Evolutionary conservation across 1,140 invertebrate species (phyloP), one percentile per base, ranked within the genome.

Genomic region (Eumeta japonica): DNA sequence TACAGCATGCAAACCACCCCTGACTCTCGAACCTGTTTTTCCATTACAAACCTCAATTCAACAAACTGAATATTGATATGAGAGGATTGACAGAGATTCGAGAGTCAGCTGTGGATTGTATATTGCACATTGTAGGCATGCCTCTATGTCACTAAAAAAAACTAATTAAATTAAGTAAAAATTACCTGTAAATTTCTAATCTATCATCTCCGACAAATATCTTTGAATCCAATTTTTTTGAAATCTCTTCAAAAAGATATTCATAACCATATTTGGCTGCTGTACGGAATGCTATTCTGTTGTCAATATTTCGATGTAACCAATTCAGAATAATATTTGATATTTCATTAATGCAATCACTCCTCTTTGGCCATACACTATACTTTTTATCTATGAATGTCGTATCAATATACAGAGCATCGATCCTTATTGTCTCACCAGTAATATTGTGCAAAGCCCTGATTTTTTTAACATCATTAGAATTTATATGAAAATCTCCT

Each of bases 351-450:
- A 81, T 46, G 51, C 79, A 81, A 12, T 82, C 74, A 16, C 67
- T 59, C 32, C 86, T 64, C 42, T 62, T 77, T 0, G 86, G 85
- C 41, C 87, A 84, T 28, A 52, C 40, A 1, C 49, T 36, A 46
- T 79, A 83, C 1, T 50, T 24, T 20, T 59, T 36, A 32, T 68
- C 49, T 14, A 84, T 76, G 54, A 88, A 88, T 1, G 86, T 89
- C 10, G 85, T 85, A 52, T 89, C 87, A 4, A 88, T 65, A 55
- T 88, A 87, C 20, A 88, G 53, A 29, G 76, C 76, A 43, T 83
- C 71, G 17, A 88, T 76, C 11, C 48, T 52, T 51, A 80, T 83
- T 0, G 79, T 65, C 7, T 46, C 42, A 15, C 67, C 61, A 33
- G 66, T 48, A 2, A 11, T 35, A 39, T 74, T 50, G 52, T 85